Base-by-base conservation (phyloP, 2,888 invertebrate genomes). In the Xestia ashworthii region DNA sequence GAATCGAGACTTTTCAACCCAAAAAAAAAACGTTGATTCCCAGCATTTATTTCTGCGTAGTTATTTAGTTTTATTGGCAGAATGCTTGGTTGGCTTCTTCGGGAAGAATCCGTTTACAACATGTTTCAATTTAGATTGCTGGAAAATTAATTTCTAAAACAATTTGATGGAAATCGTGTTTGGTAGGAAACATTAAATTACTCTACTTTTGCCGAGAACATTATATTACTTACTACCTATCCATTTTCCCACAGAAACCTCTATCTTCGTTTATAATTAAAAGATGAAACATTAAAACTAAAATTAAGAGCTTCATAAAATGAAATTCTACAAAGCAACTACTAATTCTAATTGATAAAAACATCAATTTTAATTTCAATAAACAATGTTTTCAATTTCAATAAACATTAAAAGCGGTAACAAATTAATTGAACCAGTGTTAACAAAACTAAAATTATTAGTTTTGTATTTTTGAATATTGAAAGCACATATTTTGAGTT, bases 371-470 rank as follows among this genome's bases (percentile, higher is more conserved):
- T 60, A 64, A 76, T 82, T 78, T 80, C 66, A 75, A 41, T 53
- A 68, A 79, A 74, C 72, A 76, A 50, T 68, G 48, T 70, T 66
- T 77, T 76, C 53, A 65, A 84, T 78, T 79, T 75, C 72, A 73
- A 73, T 74, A 79, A 64, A 80, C 74, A 80, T 83, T 62, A 67
- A 86, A 80, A 75, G 38, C 55, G 58, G 44, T 9, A 12, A 44
- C 50, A 64, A n/a, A 44, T 71, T 83, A 71, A 83, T 76, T 50
- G 62, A 79, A 71, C 14, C 22, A 60, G n/a, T 44, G 65, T 71
- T 60, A 69, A 84, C 80, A 85, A 84, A 76, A 78, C 48, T 32
- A 68, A 73, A 87, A 75, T 74, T 32, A 46, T 62, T 53, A 0
- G 32, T 69, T 60, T 65, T 25, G 25, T 44, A 66, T 77, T 85